These are phyloP conservation scores for Lampropteryx suffumata DNA, from an alignment of 2,888 invertebrate genomes.

Conservation along the genomic window DNA sequence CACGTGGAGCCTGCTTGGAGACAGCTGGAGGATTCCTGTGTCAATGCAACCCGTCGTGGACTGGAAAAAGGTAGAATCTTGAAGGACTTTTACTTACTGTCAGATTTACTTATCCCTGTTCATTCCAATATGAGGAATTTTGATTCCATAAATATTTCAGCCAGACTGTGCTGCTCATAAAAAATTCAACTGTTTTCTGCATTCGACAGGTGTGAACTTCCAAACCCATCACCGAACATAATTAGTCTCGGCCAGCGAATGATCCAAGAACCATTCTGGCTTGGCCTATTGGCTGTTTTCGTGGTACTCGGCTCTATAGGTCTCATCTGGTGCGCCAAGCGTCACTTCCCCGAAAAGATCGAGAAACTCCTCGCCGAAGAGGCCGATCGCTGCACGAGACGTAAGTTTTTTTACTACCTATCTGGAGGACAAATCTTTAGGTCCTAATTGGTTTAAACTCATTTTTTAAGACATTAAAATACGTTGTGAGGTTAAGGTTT, in stretches of 20 bases:
- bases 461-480: constrained; percentile 37
- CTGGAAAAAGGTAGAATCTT: constrained; percentile 74
- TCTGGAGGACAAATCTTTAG: constrained; percentile 65
- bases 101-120: no score
- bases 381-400: constrained; percentile 87
- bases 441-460: constrained; percentile 39
- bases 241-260: constrained; percentile 88
- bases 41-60: constrained; percentile 89
- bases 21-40: constrained; percentile 86
- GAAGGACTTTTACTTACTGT: no score
- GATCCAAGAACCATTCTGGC: constrained; percentile 95
- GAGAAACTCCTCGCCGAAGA: constrained; percentile 92
- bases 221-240: constrained; percentile 79
- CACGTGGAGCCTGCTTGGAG: constrained; percentile 88
- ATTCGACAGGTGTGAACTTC: constrained; percentile 86
- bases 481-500: constrained; percentile 13
- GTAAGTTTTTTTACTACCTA: constrained; percentile 65
- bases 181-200: constrained; percentile 10
- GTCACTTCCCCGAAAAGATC: constrained; percentile 93
- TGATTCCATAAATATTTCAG: no score
- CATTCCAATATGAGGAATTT: no score
- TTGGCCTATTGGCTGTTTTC: constrained; percentile 92
- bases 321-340: constrained; percentile 91
- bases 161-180: no score
- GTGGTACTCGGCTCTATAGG: constrained; percentile 91